Base-by-base conservation (phyloP, 2,113 vertebrate species). In the Pterophyllum scalare region DNA sequence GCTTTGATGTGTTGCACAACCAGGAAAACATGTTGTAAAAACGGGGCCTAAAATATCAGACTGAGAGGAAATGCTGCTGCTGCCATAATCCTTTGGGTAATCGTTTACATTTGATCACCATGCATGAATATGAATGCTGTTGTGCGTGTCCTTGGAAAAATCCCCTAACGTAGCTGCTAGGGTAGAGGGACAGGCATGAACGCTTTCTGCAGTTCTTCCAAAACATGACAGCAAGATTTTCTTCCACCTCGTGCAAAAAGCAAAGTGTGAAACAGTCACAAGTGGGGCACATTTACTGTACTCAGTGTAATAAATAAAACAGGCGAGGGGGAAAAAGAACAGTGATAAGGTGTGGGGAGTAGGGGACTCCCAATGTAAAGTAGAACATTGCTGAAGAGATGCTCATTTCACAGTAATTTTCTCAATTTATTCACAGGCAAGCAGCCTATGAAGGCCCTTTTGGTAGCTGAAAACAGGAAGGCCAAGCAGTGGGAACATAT, bases 111-210 rank as follows among this genome's bases (percentile, higher is more conserved):
- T 88, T 90, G 86, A 85, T 90, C 81, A 83, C 82, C 67, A 84
- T 7, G 70, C 87, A 91, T 92, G 86, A 93, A 93, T 93, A 87
- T 80, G 76, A 92, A 93, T 84, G 79, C 70, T 75, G 78, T 61
- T 84, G 87, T 76, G 65, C n/a, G 8, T 81, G 91, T 92, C 92
- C 91, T 92, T 94, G 87, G 87, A 87, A 85, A 90, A 88, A 86
- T 77, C 80, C 46, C 59, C 62, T 28, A 84, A 86, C 83, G 84
- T 83, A 31, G 79, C 75, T 9, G 54, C 70, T 49, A 56, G 54
- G 35, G 40, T 26, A 31, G 46, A 70, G 77, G 59, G 81, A 81
- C 24, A 43, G 61, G 59, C 49, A 56, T 2, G 76, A 89, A 75
- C 79, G 78, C 81, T 77, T 86, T 78, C 57, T 79, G 49, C 79